These are phyloP conservation scores for Lepetodrilus schrolli DNA, from an alignment of 2,888 invertebrate species.

Conservation along the genomic window DNA sequence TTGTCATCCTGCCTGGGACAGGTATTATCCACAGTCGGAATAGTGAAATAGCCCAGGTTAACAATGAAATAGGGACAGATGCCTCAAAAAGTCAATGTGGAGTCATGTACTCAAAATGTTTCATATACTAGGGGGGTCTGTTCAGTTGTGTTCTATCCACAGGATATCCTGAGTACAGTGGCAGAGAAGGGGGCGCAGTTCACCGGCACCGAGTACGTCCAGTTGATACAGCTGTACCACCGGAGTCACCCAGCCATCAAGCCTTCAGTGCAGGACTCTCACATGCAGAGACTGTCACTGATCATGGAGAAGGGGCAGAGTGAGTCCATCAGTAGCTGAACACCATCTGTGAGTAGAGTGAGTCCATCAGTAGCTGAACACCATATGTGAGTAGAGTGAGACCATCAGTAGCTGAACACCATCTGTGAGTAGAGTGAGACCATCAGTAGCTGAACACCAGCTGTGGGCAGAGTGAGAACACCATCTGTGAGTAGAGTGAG, in stretches of 20 bases:
- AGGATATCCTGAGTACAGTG: conserved; percentile 89
- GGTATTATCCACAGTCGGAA: background rate
- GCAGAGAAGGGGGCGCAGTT: conserved; percentile 92
- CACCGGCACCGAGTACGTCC: conserved; percentile 89
- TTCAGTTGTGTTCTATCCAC: conserved; percentile 52
- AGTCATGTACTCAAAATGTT: background rate
- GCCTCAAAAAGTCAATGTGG: too few relatives aligned
- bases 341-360: conserved; percentile 56
- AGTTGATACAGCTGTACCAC: conserved; percentile 87
- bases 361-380: background rate
- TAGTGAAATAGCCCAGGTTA: background rate
- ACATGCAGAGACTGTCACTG: conserved; percentile 86
- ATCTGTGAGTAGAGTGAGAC: too few relatives aligned
- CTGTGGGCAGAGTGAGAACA: conserved; percentile 57
- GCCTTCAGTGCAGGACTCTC: conserved; percentile 40
- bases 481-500: background rate
- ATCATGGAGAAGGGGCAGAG: conserved; percentile 79
- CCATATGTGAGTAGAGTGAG: conserved; percentile 60
- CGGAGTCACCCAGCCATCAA: conserved; percentile 77
- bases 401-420: conserved; percentile 32
- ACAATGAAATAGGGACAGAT: too few relatives aligned
- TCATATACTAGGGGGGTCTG: background rate
- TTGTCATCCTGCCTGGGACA: background rate
- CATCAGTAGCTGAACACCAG: background rate
- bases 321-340: conserved; percentile 41